A percentile compares a stretch with the other conserved stretches of the same genome.
Evolutionary conservation across 2,113 vertebrate species (phyloP).

Genomic region (Rhizomys pruinosus): DNA sequence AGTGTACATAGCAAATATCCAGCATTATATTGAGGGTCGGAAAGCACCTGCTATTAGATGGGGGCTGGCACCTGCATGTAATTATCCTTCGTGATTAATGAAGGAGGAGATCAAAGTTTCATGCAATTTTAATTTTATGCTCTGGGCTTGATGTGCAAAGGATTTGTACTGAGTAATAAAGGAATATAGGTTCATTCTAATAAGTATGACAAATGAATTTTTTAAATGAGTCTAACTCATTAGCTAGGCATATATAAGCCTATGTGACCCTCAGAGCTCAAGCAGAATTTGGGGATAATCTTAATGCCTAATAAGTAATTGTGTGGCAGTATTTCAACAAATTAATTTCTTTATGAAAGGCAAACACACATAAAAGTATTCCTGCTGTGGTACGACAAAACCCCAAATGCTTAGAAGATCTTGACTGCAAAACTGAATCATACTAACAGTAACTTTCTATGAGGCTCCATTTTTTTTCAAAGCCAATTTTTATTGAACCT

Average conservation of each 20-base stretch:
- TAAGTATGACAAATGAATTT: conserved; percentile 77
- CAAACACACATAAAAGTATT: conserved; percentile 38
- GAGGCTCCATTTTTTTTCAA: conserved; percentile 45
- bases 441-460: conserved; percentile 62
- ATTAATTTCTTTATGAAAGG: conserved; percentile 58
- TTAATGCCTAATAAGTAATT: conserved; percentile 44
- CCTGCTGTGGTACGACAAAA: conserved; percentile 49
- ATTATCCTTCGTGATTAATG: conserved; percentile 77
- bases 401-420: neutral
- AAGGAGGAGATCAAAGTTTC: conserved; percentile 80
- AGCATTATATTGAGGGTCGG: conserved; percentile 50
- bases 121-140: conserved; percentile 82
- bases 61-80: conserved; percentile 67
- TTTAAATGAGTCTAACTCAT: conserved; percentile 71
- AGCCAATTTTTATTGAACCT: too few species aligned
- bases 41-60: conserved; percentile 64
- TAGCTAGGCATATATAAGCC: conserved; percentile 68
- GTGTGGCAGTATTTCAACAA: conserved; percentile 67
- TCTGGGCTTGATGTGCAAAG: conserved; percentile 75
- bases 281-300: conserved; percentile 62
- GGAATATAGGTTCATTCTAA: conserved; percentile 71
- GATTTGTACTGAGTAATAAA: conserved; percentile 72
- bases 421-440: conserved; percentile 49
- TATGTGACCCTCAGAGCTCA: conserved; percentile 56
- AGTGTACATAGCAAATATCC: conserved; percentile 65